Conservation (phyloP, 1,140 invertebrate genomes). For the Grapholita molesta region DNA sequence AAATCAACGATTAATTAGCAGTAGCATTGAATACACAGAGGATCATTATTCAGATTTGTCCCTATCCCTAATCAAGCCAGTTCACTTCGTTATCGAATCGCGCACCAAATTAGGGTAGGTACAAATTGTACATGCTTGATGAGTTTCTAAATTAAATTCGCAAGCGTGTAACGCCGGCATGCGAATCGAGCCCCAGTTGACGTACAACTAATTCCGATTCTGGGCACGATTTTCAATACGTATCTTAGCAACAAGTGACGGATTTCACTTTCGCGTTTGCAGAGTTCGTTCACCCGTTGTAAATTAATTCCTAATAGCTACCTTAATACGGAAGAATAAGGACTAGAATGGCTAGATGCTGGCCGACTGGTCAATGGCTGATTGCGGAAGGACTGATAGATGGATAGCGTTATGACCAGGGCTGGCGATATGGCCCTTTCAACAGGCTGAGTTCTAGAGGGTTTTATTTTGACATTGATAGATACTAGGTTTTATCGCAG, state of each 20-base stretch:
- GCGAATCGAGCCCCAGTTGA: conserved; percentile 24
- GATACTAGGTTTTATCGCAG: conserved; percentile 4
- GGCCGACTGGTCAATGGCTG: not conserved
- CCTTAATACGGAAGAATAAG: not conserved
- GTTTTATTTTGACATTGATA: conserved; percentile 14
- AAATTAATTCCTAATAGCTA: not conserved
- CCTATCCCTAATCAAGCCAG: not conserved
- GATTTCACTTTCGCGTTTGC: conserved; percentile 46
- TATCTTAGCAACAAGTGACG: conserved; percentile 45
- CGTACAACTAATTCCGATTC: conserved; percentile 26
- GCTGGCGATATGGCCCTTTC: conserved; percentile 2
- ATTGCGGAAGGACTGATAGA: conserved; percentile 8
- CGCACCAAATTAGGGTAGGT: not conserved
- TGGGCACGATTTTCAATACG: conserved; percentile 33
- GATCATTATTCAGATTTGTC: not conserved
- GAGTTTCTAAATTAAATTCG: conserved; percentile 21
- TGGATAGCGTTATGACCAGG: not conserved
- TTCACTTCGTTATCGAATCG: not conserved
- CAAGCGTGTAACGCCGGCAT: conserved; percentile 17
- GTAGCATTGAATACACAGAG: too few species aligned
- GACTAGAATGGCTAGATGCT: not conserved
- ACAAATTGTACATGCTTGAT: conserved; percentile 18
- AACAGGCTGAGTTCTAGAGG: not conserved
- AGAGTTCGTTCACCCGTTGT: conserved; percentile 29
- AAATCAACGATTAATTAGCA: too few species aligned